Evolutionary conservation across 2,888 invertebrate species (phyloP).

Genomic region (Acleris holmiana): DNA sequence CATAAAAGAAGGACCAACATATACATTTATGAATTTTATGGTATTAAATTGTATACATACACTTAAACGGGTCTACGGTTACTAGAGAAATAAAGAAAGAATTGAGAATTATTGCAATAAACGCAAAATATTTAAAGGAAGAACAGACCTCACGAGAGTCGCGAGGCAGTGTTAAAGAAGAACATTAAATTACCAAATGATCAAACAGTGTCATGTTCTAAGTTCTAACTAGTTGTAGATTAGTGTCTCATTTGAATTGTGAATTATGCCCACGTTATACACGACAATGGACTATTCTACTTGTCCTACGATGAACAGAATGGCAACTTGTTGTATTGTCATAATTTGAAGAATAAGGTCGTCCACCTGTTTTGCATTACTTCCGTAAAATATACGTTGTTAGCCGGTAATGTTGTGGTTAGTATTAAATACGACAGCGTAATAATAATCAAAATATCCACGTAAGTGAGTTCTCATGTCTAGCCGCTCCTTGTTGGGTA

Average conservation of each 20-base stretch:
- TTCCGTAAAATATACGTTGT: slow-evolving; percentile 28
- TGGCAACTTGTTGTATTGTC: slow-evolving; percentile 24
- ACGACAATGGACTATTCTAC: slow-evolving; percentile 30
- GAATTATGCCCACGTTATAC: slow-evolving; percentile 33
- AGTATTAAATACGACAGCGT: slow-evolving; percentile 1
- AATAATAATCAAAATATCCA: slow-evolving; percentile 16
- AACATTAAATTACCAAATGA: not conserved
- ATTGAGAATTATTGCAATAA: too few relatives aligned
- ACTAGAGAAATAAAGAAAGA: too few relatives aligned
- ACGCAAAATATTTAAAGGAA: too few relatives aligned
- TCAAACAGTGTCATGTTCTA: not conserved
- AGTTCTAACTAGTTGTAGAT: not conserved
- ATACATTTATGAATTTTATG: too few relatives aligned
- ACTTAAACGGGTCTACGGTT: too few relatives aligned
- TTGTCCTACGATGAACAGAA: slow-evolving; percentile 32
- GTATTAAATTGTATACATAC: too few relatives aligned
- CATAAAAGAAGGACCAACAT: too few relatives aligned
- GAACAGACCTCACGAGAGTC: too few relatives aligned
- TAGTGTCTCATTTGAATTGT: slow-evolving; percentile 29
- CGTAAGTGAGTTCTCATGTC: slow-evolving; percentile 32
- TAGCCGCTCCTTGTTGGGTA: slow-evolving; percentile 12
- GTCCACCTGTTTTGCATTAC: slow-evolving; percentile 25
- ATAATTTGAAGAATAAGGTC: slow-evolving; percentile 33
- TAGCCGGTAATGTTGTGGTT: not conserved
- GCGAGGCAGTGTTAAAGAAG: too few relatives aligned